Evolutionary conservation across 2,888 invertebrate genomes (phyloP).

Genomic region (Oscheius sp.): DNA sequence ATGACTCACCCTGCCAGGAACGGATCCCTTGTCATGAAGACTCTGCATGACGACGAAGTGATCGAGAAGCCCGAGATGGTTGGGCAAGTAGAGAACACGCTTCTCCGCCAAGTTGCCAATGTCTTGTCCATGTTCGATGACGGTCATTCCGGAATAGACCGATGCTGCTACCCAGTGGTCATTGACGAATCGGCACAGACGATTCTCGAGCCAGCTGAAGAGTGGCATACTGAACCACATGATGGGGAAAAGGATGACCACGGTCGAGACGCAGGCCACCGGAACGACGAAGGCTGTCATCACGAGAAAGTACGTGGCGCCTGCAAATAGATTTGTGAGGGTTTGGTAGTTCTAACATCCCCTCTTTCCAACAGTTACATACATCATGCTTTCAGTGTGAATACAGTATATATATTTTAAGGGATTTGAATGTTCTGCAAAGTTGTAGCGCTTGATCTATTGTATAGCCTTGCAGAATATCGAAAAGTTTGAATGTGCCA

Average conservation of each 20-base stretch:
- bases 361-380: too few relatives aligned
- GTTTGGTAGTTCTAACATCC: too few relatives aligned
- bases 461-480: not conserved
- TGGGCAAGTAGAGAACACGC: conserved; percentile 62
- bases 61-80: conserved; percentile 70
- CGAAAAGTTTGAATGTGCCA: not conserved
- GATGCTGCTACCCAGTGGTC: conserved; percentile 69
- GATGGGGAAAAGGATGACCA: conserved; percentile 59
- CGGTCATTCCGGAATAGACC: conserved; percentile 62
- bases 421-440: not conserved
- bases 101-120: conserved; percentile 54
- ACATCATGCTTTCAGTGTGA: too few relatives aligned
- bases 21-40: conserved; percentile 62
- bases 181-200: conserved; percentile 68
- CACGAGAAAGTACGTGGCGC: conserved; percentile 65
- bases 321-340: conserved; percentile 39
- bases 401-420: not conserved
- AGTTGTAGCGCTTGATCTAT: not conserved
- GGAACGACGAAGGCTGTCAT: conserved; percentile 70
- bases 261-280: conserved; percentile 64
- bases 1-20: conserved; percentile 59
- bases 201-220: conserved; percentile 66
- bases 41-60: conserved; percentile 71
- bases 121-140: conserved; percentile 66
- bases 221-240: conserved; percentile 60